phyloP scores from a whole-genome alignment of 2,888 invertebrate genomes.

The Nysson spinosus region DNA sequence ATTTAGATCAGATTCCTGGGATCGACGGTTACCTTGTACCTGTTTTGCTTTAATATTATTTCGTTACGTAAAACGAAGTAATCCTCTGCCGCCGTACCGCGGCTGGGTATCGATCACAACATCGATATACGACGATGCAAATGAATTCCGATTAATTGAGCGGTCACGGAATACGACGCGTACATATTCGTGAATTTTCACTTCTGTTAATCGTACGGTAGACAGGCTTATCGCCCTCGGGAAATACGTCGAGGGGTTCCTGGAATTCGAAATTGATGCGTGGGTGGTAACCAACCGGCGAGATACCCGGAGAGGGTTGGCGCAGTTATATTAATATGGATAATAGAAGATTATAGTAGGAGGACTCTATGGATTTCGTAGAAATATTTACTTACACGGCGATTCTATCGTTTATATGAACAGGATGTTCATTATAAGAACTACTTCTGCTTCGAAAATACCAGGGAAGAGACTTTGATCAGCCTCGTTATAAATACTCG shows the following conservation, averaged over 20 bases:
- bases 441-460: no score
- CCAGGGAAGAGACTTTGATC: no score
- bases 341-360: conserved; percentile 1
- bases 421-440: no score
- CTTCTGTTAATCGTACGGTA: conserved; percentile 31
- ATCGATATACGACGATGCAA: conserved; percentile 21
- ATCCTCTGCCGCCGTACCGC: no score
- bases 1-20: conserved; percentile 28
- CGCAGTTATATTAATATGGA: conserved; percentile 34
- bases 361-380: conserved; percentile 30
- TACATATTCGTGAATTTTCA: not conserved
- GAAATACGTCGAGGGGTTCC: conserved; percentile 35
- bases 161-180: not conserved
- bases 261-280: conserved; percentile 44
- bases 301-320: conserved; percentile 36
- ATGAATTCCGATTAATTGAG: conserved; percentile 4
- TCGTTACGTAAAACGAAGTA: conserved; percentile 32
- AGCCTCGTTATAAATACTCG: no score
- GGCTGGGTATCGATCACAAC: conserved; percentile 10
- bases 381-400: conserved; percentile 23
- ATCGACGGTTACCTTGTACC: conserved; percentile 34
- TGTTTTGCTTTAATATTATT: conserved; percentile 16
- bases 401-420: no score
- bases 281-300: conserved; percentile 7
- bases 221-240: conserved; percentile 33